Base-by-base conservation (phyloP, 2,888 invertebrate species). In the Allygus modestus region DNA sequence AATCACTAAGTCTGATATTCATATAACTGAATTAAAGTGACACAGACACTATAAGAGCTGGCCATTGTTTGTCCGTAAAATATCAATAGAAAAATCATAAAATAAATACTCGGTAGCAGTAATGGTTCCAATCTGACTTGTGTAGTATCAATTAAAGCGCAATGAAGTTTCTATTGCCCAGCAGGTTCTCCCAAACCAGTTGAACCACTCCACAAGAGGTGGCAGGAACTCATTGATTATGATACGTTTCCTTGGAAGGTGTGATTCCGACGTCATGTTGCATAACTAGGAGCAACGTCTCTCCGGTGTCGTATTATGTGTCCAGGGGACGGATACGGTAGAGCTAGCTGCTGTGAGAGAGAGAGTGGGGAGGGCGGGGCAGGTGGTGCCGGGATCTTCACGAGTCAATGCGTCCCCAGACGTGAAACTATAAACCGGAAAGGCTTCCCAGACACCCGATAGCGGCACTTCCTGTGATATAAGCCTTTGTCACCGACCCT, bases 341-440 rank as follows among this genome's bases (percentile, higher is more conserved):
- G 23, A 23, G 58, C 20, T 20, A 58, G 4, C 23, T n/a, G n/a
- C n/a, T n/a, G n/a, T n/a, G n/a, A n/a, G n/a, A n/a, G n/a, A n/a
- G n/a, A n/a, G n/a, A n/a, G n/a, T n/a, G 20, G 28, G 31, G 65
- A 28, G 65, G 31, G 73, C 41, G 23, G 43, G 73, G 73, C 73
- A 41, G 73, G 73, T 73, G 73, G 73, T 9, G 15, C 28, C 28
- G 28, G 31, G 73, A 73, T 77, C 77, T 77, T 77, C 77, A 73
- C 71, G 82, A 82, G 71, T 82, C 82, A 82, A 73, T 71, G 82
- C 82, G 20, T 71, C 77, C 77, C 31, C 69, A 65, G 73, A 83
- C 83, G 75, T 75, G 83, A 83, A 83, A 83, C 54, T 73, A 83
- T 73, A 83, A 37, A 83, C 83, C 83, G 83, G 83, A 83, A 83